Percentiles rank a stretch among this genome's conserved stretches.
phyloP scores from a whole-genome alignment of 2,797 vertebrate genomes.

The Trachurus trachurus region DNA sequence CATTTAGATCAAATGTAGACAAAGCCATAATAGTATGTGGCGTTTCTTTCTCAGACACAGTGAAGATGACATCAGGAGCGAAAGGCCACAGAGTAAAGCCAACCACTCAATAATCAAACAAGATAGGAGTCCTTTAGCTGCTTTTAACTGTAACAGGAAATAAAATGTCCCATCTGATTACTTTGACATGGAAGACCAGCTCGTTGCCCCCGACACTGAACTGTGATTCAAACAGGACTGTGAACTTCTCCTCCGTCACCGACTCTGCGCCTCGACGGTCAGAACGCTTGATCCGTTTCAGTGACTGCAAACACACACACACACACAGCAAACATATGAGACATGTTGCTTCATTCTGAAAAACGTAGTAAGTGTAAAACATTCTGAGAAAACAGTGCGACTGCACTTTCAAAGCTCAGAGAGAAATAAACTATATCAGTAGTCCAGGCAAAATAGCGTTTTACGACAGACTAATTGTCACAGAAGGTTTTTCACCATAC shows the following conservation, averaged over 20 bases:
- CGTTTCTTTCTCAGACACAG: conserved; percentile 1
- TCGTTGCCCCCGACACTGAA: conserved; percentile 97
- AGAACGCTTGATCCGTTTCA: conserved; percentile 96
- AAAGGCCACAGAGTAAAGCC: neutral
- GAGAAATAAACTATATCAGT: no score
- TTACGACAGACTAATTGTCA: no score
- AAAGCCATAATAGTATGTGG: neutral
- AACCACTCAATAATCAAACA: neutral
- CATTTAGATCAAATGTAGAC: neutral
- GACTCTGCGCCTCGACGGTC: conserved; percentile 95
- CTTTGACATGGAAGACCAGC: conserved; percentile 97
- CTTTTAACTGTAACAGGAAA: neutral
- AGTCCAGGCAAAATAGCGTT: no score
- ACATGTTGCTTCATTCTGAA: neutral
- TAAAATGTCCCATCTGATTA: conserved; percentile 62
- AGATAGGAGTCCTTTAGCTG: neutral
- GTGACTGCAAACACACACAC: conserved; percentile 83
- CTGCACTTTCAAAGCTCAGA: no score
- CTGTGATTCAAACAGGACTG: conserved; percentile 96
- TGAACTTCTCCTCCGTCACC: conserved; percentile 97
- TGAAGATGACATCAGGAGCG: neutral
- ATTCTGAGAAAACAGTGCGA: no score
- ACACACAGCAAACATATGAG: neutral
- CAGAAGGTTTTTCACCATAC: no score
- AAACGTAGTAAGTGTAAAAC: no score